Base-by-base conservation (phyloP, 2,888 invertebrate genomes). In the Hirtodrosophila histrioides region DNA sequence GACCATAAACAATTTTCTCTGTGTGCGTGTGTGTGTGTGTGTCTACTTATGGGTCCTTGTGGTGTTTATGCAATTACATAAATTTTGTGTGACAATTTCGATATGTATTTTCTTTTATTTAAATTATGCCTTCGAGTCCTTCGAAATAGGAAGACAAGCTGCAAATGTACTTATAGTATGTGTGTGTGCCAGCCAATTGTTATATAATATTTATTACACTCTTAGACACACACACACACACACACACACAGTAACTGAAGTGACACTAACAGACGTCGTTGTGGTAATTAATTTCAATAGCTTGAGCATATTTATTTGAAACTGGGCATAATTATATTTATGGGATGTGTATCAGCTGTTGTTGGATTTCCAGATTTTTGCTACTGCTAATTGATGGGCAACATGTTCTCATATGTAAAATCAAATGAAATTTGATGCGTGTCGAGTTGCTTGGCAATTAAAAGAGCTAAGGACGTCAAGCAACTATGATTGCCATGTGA, bases 241-340 rank as follows among this genome's bases (percentile, higher is more conserved):
- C 35, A 46, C 40, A 57, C 12, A 54, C 35, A 41, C 12, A 41
- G 17, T 33, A 36, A 48, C 11, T 44, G 33, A 36, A 54, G 46
- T 73, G 77, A 75, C 86, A 80, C 33, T 45, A 57, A 53, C 86
- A 86, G 86, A 85, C 69, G 66, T 67, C 53, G 68, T 64, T 83
- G 77, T 86, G 84, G 86, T 81, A 81, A 81, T 81, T 81, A 86
- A 81, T 83, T 86, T 86, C 80, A 79, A 81, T 86, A 68, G 71
- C 65, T 57, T 46, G 49, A 53, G 56, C 54, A 55, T 69, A 69
- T 70, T 69, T 73, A 74, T 74, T 69, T 73, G 54, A 73, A 51
- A 58, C 51, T 69, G 75, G 75, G 66, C 83, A 82, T 80, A 86
- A 81, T 81, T 86, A 83, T 83, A 83, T 86, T 86, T 83, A 79